phyloP scores from a whole-genome alignment of 92 coral and sea anemone genomes.

The Zoanthus solanderi region DNA sequence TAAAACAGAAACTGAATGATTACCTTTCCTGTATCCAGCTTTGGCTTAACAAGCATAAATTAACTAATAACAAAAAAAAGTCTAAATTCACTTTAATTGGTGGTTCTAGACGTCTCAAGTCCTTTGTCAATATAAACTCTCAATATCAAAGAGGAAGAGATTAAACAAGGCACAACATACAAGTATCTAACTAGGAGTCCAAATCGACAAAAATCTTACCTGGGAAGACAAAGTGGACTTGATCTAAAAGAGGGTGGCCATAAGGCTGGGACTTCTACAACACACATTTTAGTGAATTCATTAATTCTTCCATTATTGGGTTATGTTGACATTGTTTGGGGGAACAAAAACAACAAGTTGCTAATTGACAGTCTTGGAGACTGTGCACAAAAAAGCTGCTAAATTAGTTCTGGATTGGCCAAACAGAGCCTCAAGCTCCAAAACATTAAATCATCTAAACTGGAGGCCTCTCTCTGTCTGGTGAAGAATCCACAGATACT shows the following conservation, averaged over 20 bases:
- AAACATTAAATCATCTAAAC: slow-evolving; percentile 7
- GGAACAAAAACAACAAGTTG: slow-evolving; percentile 46
- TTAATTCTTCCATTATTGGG: slow-evolving; percentile 50
- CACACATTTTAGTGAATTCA: slow-evolving; percentile 47
- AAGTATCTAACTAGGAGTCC: slow-evolving; percentile 33
- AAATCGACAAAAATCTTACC: slow-evolving; percentile 15
- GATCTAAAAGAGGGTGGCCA: slow-evolving; percentile 48
- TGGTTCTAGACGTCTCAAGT: neutral
- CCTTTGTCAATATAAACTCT: neutral
- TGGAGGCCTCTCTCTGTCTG: slow-evolving; percentile 21
- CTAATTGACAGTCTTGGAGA: slow-evolving; percentile 53
- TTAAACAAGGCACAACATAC: slow-evolving; percentile 13
- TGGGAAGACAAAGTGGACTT: slow-evolving; percentile 21
- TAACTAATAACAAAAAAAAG: slow-evolving; percentile 8
- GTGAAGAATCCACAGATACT: slow-evolving; percentile 23
- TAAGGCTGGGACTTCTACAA: slow-evolving; percentile 50
- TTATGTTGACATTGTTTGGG: slow-evolving; percentile 55
- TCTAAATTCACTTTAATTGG: neutral
- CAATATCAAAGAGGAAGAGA: neutral
- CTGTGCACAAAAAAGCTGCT: slow-evolving; percentile 54
- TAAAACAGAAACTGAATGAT: neutral
- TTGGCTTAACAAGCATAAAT: slow-evolving; percentile 43
- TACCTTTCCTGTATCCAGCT: slow-evolving; percentile 10
- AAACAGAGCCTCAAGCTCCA: slow-evolving; percentile 33
- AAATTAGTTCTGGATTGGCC: slow-evolving; percentile 45